phyloP scores from a whole-genome alignment of 2,113 vertebrate species.

The Spheniscus mendiculus region DNA sequence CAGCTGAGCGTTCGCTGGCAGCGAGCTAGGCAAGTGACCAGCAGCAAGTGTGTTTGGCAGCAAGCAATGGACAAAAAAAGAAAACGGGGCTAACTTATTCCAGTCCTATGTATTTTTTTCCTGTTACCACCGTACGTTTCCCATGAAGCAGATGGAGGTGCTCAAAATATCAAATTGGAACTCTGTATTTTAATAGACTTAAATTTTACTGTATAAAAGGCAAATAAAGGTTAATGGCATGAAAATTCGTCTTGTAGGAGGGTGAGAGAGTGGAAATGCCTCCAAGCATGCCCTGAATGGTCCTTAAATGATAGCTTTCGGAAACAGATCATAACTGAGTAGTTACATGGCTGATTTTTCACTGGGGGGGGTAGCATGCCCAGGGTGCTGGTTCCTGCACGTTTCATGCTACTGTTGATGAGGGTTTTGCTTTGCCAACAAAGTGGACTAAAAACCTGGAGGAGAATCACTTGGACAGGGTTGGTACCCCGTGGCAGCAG shows the following conservation, averaged over 20 bases:
- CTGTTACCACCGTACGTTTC: background rate
- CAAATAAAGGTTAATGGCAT: slow-evolving; percentile 22
- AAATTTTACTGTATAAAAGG: background rate
- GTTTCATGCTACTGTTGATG: background rate
- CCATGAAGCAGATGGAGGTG: background rate
- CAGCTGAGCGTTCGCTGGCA: background rate
- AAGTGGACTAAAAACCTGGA: background rate
- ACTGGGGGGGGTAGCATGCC: background rate
- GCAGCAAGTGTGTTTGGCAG: background rate
- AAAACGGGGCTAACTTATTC: background rate
- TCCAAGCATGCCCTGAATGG: background rate
- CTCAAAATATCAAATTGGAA: background rate
- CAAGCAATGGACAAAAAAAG: background rate
- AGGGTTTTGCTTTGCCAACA: background rate
- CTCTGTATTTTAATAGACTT: background rate
- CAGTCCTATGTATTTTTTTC: background rate
- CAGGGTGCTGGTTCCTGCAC: background rate
- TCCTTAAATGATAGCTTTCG: background rate
- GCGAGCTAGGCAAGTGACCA: background rate
- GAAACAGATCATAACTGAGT: background rate
- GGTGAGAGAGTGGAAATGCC: background rate
- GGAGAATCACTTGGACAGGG: background rate
- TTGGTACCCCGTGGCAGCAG: background rate
- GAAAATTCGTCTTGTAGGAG: background rate
- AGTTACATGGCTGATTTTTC: background rate